Percentiles rank a stretch among this genome's conserved stretches.
Conservation (phyloP, 1,140 invertebrate genomes). For the Scaptodrosophila lebanonensis region DNA sequence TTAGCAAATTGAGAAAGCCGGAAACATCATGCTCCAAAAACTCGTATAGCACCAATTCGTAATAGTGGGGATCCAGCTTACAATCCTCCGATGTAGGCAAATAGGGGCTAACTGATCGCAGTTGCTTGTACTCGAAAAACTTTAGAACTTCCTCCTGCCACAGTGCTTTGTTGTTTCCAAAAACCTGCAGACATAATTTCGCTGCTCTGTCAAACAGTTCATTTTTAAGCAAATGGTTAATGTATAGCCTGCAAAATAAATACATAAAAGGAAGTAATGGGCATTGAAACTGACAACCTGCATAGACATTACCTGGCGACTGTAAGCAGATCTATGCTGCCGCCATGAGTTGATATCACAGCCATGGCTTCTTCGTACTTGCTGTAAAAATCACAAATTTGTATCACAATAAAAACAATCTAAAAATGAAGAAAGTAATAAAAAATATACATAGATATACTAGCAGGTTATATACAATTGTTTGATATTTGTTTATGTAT, state of each 20-base stretch:
- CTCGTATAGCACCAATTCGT: slow-evolving; percentile 97
- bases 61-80: slow-evolving; percentile 89
- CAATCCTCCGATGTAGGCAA: slow-evolving; percentile 84
- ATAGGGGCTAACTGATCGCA: slow-evolving; percentile 91
- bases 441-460: slow-evolving; percentile 4
- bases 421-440: background rate
- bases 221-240: slow-evolving; percentile 88
- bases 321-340: slow-evolving; percentile 69
- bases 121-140: slow-evolving; percentile 90
- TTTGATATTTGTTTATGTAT: too few species aligned
- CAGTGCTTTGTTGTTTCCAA: slow-evolving; percentile 88
- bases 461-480: too few species aligned
- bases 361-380: slow-evolving; percentile 88
- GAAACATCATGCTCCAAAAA: slow-evolving; percentile 90
- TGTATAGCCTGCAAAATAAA: slow-evolving; percentile 81
- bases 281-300: too few species aligned
- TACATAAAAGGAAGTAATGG: background rate
- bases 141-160: slow-evolving; percentile 97
- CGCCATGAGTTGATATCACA: slow-evolving; percentile 79
- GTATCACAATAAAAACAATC: background rate
- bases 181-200: slow-evolving; percentile 87
- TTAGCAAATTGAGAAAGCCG: slow-evolving; percentile 91
- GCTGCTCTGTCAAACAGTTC: slow-evolving; percentile 90
- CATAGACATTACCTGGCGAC: slow-evolving; percentile 52
- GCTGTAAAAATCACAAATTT: slow-evolving; percentile 76